Evolutionary conservation across 2,888 invertebrate genomes (phyloP).

Genomic region (Chouioia cunea): DNA sequence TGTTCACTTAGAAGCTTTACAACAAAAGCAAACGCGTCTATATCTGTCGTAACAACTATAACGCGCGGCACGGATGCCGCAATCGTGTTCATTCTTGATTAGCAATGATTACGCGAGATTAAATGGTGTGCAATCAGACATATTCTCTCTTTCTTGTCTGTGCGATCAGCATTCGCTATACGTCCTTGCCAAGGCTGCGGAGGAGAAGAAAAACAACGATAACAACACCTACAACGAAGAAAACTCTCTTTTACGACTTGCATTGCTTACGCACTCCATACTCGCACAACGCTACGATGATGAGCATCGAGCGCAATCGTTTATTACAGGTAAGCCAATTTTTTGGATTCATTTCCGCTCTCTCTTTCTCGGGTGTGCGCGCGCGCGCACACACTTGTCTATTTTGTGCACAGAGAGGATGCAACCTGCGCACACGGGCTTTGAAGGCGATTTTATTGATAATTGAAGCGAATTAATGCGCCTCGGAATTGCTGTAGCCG

Average conservation of each 20-base stretch:
- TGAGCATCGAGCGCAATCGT: conserved; percentile 22
- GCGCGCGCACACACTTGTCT: background rate
- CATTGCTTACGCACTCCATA: background rate
- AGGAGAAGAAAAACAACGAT: conserved; percentile 29
- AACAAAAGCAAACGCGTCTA: conserved; percentile 1
- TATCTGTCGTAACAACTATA: conserved; percentile 58
- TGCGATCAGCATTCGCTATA: background rate
- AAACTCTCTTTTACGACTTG: conserved; percentile 1
- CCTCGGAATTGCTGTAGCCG: conserved; percentile 14
- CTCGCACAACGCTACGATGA: background rate
- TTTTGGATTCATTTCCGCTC: conserved; percentile 44
- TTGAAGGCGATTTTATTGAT: conserved; percentile 37
- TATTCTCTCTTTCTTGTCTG: background rate
- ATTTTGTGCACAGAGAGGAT: background rate
- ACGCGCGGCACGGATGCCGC: conserved; percentile 56
- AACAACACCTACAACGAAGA: conserved; percentile 26
- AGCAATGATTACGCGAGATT: conserved; percentile 64
- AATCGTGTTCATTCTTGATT: conserved; percentile 59
- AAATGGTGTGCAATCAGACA: conserved; percentile 61
- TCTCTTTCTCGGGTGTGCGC: conserved; percentile 2
- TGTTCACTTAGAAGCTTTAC: conserved; percentile 53
- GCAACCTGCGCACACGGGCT: background rate
- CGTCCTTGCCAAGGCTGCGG: conserved; percentile 43
- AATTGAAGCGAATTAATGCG: conserved; percentile 46
- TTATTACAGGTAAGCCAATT: conserved; percentile 40